A percentile compares a stretch with the other conserved stretches of the same genome.
Conservation (phyloP, 2,797 vertebrate genomes). For the Hylomyscus alleni region DNA sequence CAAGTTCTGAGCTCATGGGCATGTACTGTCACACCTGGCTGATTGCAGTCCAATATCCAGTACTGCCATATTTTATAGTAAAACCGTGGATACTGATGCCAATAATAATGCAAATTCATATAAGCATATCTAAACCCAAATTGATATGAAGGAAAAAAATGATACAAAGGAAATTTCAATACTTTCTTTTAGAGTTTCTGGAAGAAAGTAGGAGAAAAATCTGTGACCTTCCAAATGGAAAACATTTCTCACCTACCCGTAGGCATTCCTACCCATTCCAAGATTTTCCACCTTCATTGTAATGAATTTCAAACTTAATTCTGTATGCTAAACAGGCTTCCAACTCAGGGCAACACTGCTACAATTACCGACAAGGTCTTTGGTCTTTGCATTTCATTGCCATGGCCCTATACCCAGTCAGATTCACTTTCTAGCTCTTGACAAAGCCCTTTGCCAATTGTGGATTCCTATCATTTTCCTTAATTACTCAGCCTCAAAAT, state of each 20-base stretch:
- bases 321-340: background rate
- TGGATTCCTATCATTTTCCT: background rate
- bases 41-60: background rate
- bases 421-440: background rate
- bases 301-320: background rate
- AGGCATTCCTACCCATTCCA: background rate
- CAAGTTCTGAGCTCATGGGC: background rate
- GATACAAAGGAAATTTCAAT: background rate
- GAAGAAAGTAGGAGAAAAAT: background rate
- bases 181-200: background rate
- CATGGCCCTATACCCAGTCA: too few species aligned
- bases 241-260: background rate
- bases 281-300: background rate
- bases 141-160: background rate
- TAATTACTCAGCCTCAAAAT: background rate
- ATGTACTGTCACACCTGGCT: background rate
- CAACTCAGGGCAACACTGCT: background rate
- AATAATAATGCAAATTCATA: background rate
- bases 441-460: background rate
- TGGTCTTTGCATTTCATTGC: background rate
- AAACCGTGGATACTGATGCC: background rate
- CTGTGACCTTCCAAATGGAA: background rate
- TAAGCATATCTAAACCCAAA: background rate
- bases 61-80: background rate
- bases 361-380: background rate